Evolutionary conservation across 2,797 vertebrate species (phyloP), one percentile per base, ranked within the genome.

Genomic region (Notolepis coatsorum): DNA sequence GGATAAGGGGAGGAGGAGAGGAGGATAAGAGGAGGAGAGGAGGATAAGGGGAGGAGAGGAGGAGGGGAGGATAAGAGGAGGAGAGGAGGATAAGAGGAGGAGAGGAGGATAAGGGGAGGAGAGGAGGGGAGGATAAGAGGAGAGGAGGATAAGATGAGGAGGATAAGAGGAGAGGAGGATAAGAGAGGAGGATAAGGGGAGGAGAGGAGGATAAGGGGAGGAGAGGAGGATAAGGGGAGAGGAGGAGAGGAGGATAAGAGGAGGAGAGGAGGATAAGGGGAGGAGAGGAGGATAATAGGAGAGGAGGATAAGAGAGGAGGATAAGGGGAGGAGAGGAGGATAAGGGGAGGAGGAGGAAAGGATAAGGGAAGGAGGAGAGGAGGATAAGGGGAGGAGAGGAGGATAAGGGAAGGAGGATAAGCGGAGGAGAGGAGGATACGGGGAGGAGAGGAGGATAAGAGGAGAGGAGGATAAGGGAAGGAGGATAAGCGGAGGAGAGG

Each of bases 201-300:
- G n/a, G n/a, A n/a, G n/a, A n/a, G n/a, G n/a, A n/a, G n/a, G n/a
- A n/a, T n/a, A n/a, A n/a, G n/a, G n/a, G n/a, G 43, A 21, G 20
- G 2, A 25, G 23, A 25, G 9, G 23, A 46, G 21, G 21, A n/a
- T n/a, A n/a, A n/a, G 21, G 21, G 21, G 8, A 21, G 21, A 10
- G 24, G 42, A n/a, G 92, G 55, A 92, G 87, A 80, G 91, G 90
- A 49, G 92, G 86, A 84, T 94, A 94, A 94, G 95, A 78, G 51
- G 49, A n/a, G n/a, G 62, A 57, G 2, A 10, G 35, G 6, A 47
- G 47, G 12, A n/a, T 10, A 1, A 33, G 25, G 27, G 12, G 18
- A 27, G 7, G 4, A 46, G 12, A 13, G 20, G 52, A 31, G 18
- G 35, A 37, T n/a, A n/a, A n/a, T n/a, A n/a, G n/a, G n/a, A n/a